Base-by-base conservation (phyloP, 2,888 invertebrate genomes). In the Trichopria drosophilae region DNA sequence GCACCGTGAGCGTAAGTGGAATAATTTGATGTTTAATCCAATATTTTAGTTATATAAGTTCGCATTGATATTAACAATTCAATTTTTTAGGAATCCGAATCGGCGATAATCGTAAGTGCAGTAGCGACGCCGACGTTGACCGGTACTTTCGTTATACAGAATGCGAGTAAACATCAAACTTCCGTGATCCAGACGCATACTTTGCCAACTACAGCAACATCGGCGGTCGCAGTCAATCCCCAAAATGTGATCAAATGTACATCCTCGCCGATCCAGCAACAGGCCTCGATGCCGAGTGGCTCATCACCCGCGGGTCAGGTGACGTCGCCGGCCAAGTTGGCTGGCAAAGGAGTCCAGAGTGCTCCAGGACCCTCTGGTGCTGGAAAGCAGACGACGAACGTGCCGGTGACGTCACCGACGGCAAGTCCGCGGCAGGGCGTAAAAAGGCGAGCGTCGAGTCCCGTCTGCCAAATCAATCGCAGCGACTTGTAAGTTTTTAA, bases 171-270 rank as follows among this genome's bases (percentile, higher is more conserved):
- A 58, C 72, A 65, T 63, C 73, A 68, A 53, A 72, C 71, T 19
- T 71, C 74, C n/a, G 71, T 71, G 16, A 68, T 64, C 26, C 74
- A 75, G 60, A 72, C 75, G 4, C 74, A 74, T 61, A 74, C 73
- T 22, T 66, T 68, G 53, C 59, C 63, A 31, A 60, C 66, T 23
- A 51, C 62, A 22, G 51, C 64, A 42, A 53, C 62, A 12, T 51
- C 60, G 22, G 34, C 61, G 4, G 45, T 60, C 36, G 50, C 61
- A 32, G 50, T 64, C 43, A 61, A 61, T 36, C 60, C 65, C 4
- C 72, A 68, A 53, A 67, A 57, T 56, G 40, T 64, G 37, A 69
- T 61, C 58, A 50, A 66, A 46, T 61, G 51, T 29, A 59, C 65
- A 13, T 44, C 64, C 18, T 64, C 73, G 23, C 69, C 72, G 4